Evolutionary conservation across 2,888 invertebrate genomes (phyloP), one percentile per base, ranked within the genome.

Genomic region (Stratiomys singularior): DNA sequence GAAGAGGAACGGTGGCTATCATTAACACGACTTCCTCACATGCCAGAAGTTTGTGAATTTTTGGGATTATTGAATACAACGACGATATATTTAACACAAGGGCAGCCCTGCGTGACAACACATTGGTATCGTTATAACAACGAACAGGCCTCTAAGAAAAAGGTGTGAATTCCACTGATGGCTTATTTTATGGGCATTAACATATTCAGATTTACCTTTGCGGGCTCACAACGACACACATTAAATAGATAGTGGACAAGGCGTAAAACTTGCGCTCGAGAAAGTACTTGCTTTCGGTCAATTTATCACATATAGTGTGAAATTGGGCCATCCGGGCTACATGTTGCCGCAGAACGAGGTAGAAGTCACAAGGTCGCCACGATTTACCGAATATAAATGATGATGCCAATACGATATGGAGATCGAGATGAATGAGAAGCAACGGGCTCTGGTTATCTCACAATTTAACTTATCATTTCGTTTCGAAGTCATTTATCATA

Each of bases 401-500:
- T 56, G 72, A 30, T 37, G 74, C 11, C 30, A 27, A 23, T 23
- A 37, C 37, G 67, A 27, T 46, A 46, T 37, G 21, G 21, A 67
- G 67, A 46, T 15, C 21, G 25, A 60, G 25, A 60, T 25, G 60
- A 44, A 37, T 27, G 37, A 4, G 66, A 18, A 1, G 44, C 44
- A 63, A 0, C 7, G 46, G 69, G 25, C 69, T 69, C 47, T 7
- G 25, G 46, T 23, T 46, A 28, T 66, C 63, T 60, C 30, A 44
- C 44, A 47, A n/a, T 37, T 78, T 60, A 66, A 71, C 46, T 71
- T 69, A 64, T 58, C 77, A 78, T 66, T 77, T 77, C 25, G 76
- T 63, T 30, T 66, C 9, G 72, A 60, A 66, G 77, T 66, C 79
- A 79, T 79, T 79, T 77, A 79, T 79, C 79, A 77, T 72, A 72